Base-by-base conservation (phyloP, 2,113 vertebrate genomes). In the Poicephalus gulielmi region DNA sequence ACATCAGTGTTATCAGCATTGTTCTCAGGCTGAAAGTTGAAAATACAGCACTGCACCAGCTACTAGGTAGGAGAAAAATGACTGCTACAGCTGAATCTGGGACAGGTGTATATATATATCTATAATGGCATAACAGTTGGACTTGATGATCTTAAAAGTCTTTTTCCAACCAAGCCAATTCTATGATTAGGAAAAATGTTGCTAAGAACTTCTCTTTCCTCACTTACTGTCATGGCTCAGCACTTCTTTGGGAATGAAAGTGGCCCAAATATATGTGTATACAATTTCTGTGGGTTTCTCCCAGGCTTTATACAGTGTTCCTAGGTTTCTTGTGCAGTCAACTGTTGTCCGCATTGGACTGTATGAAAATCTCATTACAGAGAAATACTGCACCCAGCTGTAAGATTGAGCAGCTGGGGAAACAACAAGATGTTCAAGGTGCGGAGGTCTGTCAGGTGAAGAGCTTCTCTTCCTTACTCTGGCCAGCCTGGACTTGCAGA, bases 221-320 rank as follows among this genome's bases (percentile, higher is more conserved):
- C 28, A 2, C 13, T 83, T 50, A 11, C 3, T 73, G 59, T 50
- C 28, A 9, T 28, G 68, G 33, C 60, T 83, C 31, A 67, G 68
- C 22, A 31, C 6, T 84, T 78, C 49, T 35, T 0, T 19, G 43
- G 41, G 23, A 46, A 63, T 73, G 35, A 9, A 52, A 57, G 28
- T 37, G 70, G 8, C 69, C 20, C 1, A 0, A 39, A 43, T 33
- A 24, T 62, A 8, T n/a, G 8, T 1, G 22, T 39, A 7, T 33
- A 8, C 9, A 1, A n/a, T 57, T 93, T 83, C 46, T 35, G 35
- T 49, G 76, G 10, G 13, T 76, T 71, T 90, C 44, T 86, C 27
- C 6, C 30, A 28, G 59, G 18, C 52, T 69, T 41, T 50, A 13
- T 86, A 11, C 35, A n/a, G 4, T 37, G 23, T 71, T 67, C 23